Percentiles rank a stretch among this genome's conserved stretches.
Evolutionary conservation across 2,888 invertebrate genomes (phyloP).

Genomic region (Euclidia mi): DNA sequence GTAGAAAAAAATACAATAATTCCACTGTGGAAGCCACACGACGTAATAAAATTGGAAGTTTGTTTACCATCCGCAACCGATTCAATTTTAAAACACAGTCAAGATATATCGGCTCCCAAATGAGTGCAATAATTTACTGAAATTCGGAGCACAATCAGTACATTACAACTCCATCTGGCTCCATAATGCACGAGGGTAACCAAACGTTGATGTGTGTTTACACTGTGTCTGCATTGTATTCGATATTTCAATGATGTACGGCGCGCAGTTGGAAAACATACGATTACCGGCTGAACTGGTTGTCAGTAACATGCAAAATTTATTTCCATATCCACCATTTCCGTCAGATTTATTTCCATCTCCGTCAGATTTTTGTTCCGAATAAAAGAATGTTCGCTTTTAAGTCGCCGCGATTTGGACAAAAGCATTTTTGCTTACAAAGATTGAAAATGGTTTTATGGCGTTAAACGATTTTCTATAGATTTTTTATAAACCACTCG

Average conservation of each 20-base stretch:
- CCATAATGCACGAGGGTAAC: slow-evolving; percentile 4
- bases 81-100: slow-evolving; percentile 16
- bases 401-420: neutral
- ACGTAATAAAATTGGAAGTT: neutral
- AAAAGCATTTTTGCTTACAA: neutral
- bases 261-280: slow-evolving; percentile 32
- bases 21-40: neutral
- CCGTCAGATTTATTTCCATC: no score
- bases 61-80: slow-evolving; percentile 1
- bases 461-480: no score
- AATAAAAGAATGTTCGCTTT: neutral
- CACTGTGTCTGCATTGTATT: slow-evolving; percentile 28
- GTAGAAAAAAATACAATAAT: no score
- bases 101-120: slow-evolving; percentile 44
- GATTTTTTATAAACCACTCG: no score
- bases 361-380: slow-evolving; percentile 24
- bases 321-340: slow-evolving; percentile 40
- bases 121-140: slow-evolving; percentile 48
- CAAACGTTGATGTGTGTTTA: slow-evolving; percentile 21
- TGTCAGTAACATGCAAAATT: slow-evolving; percentile 28
- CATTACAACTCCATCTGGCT: slow-evolving; percentile 37
- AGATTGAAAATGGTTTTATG: neutral
- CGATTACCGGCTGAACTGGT: slow-evolving; percentile 16
- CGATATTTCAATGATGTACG: slow-evolving; percentile 25
- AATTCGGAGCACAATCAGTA: slow-evolving; percentile 38